Evolutionary conservation across 2,113 vertebrate species (phyloP), one percentile per base, ranked within the genome.

Genomic region (Podarcis raffonei): DNA sequence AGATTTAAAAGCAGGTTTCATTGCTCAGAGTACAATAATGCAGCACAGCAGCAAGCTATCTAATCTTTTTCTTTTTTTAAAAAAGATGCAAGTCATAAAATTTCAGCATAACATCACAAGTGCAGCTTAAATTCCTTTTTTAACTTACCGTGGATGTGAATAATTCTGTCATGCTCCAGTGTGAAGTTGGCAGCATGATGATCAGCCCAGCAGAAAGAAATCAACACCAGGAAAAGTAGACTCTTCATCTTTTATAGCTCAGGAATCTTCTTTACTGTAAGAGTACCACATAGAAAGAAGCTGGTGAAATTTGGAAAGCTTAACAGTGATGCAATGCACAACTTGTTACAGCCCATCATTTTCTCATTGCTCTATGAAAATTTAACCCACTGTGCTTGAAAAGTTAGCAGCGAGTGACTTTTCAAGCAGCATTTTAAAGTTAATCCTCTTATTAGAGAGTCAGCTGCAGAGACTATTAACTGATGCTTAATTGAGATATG

Each of bases 131-230:
- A 87, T 32, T 71, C 59, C 59, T 83, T 1, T 71, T 90, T 95
- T 94, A 53, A 95, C 98, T 97, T 98, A 99, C 99, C 98, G 98
- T 96, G 97, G 91, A 99, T 83, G 86, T 99, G 98, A 95, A 99
- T 97, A 92, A 98, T 98, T 94, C 97, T 97, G 89, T 98, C 97
- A 92, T 96, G 95, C 82, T 96, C 97, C 95, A 97, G 94, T 90
- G 96, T 97, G 89, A 96, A 97, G 77, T 96, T 97, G 90, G 92
- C 87, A 90, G 97, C 96, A 83, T 97, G 96, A 93, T 95, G 97
- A 95, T 97, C 97, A 96, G 97, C 97, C 97, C 99, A 97, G 87
- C 96, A 98, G 95, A 97, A 84, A 90, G 97, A 97, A 94, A 98
- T 95, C 91, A 99, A 96, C 96, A 97, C 97, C 97, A 98, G 96